phyloP scores from a whole-genome alignment of 2,113 vertebrate species.

The Amia ocellicauda region DNA sequence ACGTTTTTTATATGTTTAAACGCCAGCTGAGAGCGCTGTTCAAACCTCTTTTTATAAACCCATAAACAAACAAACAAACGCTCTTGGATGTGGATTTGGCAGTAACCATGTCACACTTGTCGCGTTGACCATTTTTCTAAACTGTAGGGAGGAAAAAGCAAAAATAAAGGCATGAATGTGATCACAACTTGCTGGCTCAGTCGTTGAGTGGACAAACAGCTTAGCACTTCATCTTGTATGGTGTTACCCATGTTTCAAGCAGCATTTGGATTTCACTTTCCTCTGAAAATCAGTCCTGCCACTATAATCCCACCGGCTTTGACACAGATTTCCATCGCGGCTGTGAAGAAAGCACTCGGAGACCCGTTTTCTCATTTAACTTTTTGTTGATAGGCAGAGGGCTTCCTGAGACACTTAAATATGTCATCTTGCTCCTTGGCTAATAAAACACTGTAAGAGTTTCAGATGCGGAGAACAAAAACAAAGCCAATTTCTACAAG shows the following conservation, averaged over 20 bases:
- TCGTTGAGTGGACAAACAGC: background rate
- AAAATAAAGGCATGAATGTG: too few species aligned
- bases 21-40: background rate
- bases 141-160: background rate
- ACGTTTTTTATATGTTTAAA: slow-evolving; percentile 5
- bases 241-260: background rate
- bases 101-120: background rate
- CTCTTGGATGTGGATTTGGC: background rate
- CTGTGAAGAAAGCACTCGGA: background rate
- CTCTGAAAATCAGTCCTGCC: background rate
- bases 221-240: background rate
- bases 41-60: background rate
- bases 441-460: background rate
- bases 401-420: slow-evolving; percentile 7
- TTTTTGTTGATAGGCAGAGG: background rate
- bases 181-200: background rate
- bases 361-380: slow-evolving; percentile 18
- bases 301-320: slow-evolving; percentile 10
- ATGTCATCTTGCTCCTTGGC: background rate
- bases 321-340: slow-evolving; percentile 10
- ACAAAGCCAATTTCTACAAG: background rate
- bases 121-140: background rate
- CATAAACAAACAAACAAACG: slow-evolving; percentile 3
- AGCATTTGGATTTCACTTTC: background rate
- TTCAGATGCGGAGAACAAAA: background rate